These are phyloP conservation scores for Calcarius ornatus DNA, from an alignment of 2,113 vertebrate species.

Conservation along the genomic window DNA sequence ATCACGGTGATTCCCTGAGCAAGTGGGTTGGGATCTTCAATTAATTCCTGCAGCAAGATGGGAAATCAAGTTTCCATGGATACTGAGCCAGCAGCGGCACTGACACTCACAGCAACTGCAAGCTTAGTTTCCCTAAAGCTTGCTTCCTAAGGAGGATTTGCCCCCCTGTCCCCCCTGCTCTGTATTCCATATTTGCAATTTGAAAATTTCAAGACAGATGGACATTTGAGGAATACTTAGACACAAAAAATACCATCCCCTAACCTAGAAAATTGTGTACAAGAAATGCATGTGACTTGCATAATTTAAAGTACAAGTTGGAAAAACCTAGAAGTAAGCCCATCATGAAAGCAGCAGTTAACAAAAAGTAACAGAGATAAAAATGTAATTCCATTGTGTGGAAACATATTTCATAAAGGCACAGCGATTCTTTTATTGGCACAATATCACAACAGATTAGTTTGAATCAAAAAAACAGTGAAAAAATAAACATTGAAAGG, in stretches of 20 bases:
- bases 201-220: background rate
- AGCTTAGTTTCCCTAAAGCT: background rate
- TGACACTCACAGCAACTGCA: background rate
- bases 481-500: background rate
- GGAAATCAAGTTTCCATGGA: constrained; percentile 63
- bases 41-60: constrained; percentile 46
- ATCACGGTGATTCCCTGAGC: background rate
- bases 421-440: background rate
- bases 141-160: background rate
- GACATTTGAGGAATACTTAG: background rate
- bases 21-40: background rate
- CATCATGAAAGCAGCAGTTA: background rate
- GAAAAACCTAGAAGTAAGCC: background rate
- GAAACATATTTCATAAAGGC: background rate
- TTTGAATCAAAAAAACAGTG: background rate
- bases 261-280: background rate
- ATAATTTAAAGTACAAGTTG: background rate
- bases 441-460: background rate
- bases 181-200: background rate
- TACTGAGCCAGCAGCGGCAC: constrained; percentile 35
- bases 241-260: background rate
- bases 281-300: background rate
- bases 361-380: background rate
- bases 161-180: background rate
- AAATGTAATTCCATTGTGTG: background rate